These are phyloP conservation scores for Linnaemya tessellans DNA, from an alignment of 2,888 invertebrate species.

Conservation along the genomic window DNA sequence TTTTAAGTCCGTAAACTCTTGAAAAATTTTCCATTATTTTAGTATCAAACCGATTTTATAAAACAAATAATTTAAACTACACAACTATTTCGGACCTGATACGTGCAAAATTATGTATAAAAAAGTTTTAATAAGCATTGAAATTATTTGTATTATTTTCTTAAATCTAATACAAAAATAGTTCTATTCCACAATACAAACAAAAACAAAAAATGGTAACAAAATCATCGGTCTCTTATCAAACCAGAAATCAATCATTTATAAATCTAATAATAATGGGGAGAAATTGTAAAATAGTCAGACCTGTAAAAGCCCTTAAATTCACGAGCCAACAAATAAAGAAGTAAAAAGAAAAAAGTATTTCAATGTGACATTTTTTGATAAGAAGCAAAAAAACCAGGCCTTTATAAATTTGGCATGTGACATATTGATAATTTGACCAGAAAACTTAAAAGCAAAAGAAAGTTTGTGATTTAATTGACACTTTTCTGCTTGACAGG, in stretches of 20 bases:
- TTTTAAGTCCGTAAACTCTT: no score
- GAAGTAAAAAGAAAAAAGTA: conserved; percentile 44
- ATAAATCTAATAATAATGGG: conserved; percentile 71
- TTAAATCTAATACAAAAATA: no score
- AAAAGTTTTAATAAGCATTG: no score
- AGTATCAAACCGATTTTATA: no score
- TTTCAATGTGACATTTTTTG: conserved; percentile 45
- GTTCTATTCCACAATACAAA: no score
- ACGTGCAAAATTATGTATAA: no score
- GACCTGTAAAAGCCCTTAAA: background rate
- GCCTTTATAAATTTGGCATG: conserved; percentile 74
- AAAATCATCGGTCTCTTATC: conserved; percentile 2
- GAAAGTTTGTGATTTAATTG: conserved; percentile 56
- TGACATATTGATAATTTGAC: conserved; percentile 76
- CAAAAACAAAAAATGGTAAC: no score
- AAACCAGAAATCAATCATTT: conserved; percentile 77
- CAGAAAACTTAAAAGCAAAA: conserved; percentile 28
- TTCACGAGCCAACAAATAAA: background rate
- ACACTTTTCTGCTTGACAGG: conserved; percentile 66
- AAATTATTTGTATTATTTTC: no score
- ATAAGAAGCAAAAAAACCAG: conserved; percentile 25
- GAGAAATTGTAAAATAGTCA: background rate
- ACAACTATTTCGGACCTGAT: no score
- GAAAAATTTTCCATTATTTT: no score
- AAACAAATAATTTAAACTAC: no score